phyloP scores from a whole-genome alignment of 2,113 vertebrate genomes.

The Psophia crepitans region DNA sequence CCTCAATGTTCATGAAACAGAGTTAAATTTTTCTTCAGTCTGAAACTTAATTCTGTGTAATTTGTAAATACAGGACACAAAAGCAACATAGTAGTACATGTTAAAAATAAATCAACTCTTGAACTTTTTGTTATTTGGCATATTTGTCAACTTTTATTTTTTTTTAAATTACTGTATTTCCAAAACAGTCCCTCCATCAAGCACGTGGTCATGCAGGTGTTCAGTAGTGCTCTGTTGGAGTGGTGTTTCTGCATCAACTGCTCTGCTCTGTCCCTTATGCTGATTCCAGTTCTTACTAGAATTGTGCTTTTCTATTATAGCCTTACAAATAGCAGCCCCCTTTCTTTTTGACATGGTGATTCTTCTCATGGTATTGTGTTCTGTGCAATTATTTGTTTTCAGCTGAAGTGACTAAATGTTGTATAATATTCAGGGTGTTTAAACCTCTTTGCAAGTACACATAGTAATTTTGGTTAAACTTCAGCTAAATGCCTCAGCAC shows the following conservation, averaged over 20 bases:
- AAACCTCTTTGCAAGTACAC: neutral
- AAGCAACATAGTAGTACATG: rapidly evolving
- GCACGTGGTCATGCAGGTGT: neutral
- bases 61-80: neutral
- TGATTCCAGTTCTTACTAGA: neutral
- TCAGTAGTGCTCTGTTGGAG: neutral
- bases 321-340: neutral
- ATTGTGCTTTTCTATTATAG: neutral
- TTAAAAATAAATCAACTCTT: neutral
- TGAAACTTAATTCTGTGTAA: neutral
- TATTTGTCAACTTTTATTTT: rapidly evolving
- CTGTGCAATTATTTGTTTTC: neutral
- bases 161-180: neutral
- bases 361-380: neutral
- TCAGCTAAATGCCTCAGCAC: neutral
- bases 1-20: neutral
- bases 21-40: neutral
- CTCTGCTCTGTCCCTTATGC: neutral
- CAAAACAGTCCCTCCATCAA: neutral
- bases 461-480: neutral
- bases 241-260: neutral
- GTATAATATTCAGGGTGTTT: neutral
- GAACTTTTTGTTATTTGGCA: neutral
- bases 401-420: neutral
- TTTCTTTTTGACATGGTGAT: neutral